phyloP scores from a whole-genome alignment of 2,888 invertebrate species.

The Myathropa florea region DNA sequence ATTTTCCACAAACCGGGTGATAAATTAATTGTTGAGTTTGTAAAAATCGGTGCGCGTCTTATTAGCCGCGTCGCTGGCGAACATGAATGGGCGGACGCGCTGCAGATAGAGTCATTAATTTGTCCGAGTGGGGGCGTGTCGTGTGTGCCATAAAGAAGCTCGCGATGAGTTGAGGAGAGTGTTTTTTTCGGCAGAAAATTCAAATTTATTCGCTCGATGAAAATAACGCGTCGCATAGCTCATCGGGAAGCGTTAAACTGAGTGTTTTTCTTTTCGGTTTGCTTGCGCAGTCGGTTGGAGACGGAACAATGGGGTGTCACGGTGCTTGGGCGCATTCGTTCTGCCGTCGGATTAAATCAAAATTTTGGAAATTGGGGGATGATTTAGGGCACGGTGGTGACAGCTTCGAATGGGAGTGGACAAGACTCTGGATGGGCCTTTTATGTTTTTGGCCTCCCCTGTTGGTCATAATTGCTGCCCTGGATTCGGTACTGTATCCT shows the following conservation, averaged over 20 bases:
- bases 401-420: too few species aligned
- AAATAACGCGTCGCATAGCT: not conserved
- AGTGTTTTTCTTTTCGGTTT: not conserved
- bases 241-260: not conserved
- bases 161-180: not conserved
- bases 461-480: too few species aligned
- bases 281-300: not conserved
- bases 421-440: too few species aligned
- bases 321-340: not conserved
- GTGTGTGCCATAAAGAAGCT: not conserved
- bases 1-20: not conserved
- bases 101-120: not conserved
- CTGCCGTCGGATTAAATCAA: not conserved
- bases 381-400: not conserved
- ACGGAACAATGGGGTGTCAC: not conserved
- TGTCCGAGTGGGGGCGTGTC: not conserved
- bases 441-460: too few species aligned
- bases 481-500: too few species aligned
- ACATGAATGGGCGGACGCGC: not conserved
- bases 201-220: not conserved
- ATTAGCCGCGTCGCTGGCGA: not conserved
- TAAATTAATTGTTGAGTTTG: constrained; percentile 1
- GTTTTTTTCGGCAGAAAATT: not conserved
- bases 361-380: not conserved
- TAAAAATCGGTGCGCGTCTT: not conserved